A percentile compares a stretch with the other conserved stretches of the same genome.
Conservation (phyloP, 37 sponge, comb jelly and placozoan species). For the Beroe forskalii region DNA sequence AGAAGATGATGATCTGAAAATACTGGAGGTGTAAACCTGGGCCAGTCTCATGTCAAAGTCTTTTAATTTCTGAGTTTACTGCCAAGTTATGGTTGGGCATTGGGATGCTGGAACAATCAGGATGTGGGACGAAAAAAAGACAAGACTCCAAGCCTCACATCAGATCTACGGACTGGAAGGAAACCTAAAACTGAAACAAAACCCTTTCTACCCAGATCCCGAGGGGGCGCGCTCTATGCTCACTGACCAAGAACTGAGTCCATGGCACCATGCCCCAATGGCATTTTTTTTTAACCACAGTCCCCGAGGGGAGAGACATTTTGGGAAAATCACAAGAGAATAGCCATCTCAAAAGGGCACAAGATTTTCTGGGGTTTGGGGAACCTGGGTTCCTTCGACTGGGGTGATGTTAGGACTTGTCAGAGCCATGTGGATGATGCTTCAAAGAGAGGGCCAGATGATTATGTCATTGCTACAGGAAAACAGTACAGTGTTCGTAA, state of each 20-base stretch:
- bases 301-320: slow-evolving; percentile 93
- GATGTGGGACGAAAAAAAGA: slow-evolving; percentile 79
- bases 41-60: slow-evolving; percentile 87
- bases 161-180: slow-evolving; percentile 87
- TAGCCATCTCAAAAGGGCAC: background rate
- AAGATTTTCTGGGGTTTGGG: slow-evolving; percentile 74
- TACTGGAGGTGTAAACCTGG: slow-evolving; percentile 83
- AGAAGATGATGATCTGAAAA: background rate
- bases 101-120: slow-evolving; percentile 86
- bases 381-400: slow-evolving; percentile 85
- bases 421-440: slow-evolving; percentile 93
- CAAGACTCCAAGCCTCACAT: slow-evolving; percentile 91
- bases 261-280: slow-evolving; percentile 83
- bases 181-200: slow-evolving; percentile 91
- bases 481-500: slow-evolving; percentile 83
- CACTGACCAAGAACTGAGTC: slow-evolving; percentile 92
- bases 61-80: slow-evolving; percentile 88
- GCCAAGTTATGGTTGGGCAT: slow-evolving; percentile 86
- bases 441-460: slow-evolving; percentile 82
- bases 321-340: slow-evolving; percentile 84
- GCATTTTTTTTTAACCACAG: slow-evolving; percentile 91
- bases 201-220: slow-evolving; percentile 91
- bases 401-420: slow-evolving; percentile 96
- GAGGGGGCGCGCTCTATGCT: slow-evolving; percentile 85
- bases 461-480: slow-evolving; percentile 86